These are phyloP conservation scores for Eubasilissa splendida DNA, from an alignment of 2,888 invertebrate species.

Conservation along the genomic window DNA sequence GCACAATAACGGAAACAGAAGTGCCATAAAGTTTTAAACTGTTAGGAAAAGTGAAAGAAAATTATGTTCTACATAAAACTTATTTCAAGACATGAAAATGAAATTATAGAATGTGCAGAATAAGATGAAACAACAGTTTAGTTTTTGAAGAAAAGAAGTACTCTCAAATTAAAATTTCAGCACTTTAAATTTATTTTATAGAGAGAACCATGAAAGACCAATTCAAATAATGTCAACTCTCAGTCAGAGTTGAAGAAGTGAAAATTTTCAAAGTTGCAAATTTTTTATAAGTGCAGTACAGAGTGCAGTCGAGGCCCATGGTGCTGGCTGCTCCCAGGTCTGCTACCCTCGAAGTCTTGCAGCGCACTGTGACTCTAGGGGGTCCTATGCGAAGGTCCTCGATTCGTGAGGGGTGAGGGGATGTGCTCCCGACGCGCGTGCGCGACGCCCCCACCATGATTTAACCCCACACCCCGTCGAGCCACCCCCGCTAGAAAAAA, in stretches of 20 bases:
- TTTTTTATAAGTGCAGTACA: slow-evolving; percentile 12
- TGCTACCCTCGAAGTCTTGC: not conserved
- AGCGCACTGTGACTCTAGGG: slow-evolving; percentile 18
- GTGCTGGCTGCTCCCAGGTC: slow-evolving; percentile 4
- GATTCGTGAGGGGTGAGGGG: not conserved
- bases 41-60: not conserved
- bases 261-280: not conserved
- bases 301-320: not conserved
- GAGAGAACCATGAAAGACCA: no score
- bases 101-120: no score
- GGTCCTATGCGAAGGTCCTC: not conserved
- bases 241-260: not conserved
- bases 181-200: no score
- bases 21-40: not conserved
- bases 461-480: not conserved
- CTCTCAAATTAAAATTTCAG: no score
- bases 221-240: no score
- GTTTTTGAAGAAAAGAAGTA: no score
- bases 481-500: not conserved
- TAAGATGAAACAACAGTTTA: no score
- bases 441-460: not conserved
- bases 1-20: no score
- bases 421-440: not conserved
- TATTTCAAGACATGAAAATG: no score
- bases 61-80: no score